Base-by-base conservation (phyloP, 2,797 vertebrate species). In the Taeniopygia guttata region DNA sequence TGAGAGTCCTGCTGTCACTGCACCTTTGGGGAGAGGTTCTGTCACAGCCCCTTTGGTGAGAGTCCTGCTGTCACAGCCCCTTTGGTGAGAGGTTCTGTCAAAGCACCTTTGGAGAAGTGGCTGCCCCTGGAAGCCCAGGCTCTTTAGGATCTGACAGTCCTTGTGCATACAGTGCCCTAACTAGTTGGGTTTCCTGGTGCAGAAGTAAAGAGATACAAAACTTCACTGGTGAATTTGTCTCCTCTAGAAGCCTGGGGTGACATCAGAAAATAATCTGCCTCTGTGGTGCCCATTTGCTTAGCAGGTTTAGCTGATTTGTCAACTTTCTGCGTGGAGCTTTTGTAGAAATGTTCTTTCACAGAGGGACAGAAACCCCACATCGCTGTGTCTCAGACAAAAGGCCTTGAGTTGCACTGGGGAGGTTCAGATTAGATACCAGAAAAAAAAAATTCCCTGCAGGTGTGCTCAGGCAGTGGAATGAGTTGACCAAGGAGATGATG, bases 1-100 rank as follows among this genome's bases (percentile, higher is more conserved):
- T 99, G 97, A 97, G 98, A 16, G 29, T 63, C 26, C 23, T 48
- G 40, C 40, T n/a, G n/a, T 8, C 48, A 9, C 59, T 10, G 32
- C 42, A 9, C 0, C 0, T 29, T 4, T 27, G 98, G 99, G 99
- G 97, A 97, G 98, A 95, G 16, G 29, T 63, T 25, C 38, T 34
- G 26, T 40, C 38, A 40, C 38, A 40, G 38, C 38, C 13, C 38
- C 38, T 40, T 40, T 22, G 98, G 99, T 99, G 97, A 97, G n/a
- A n/a, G n/a, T n/a, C n/a, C n/a, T n/a, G n/a, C 89, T 51, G 36
- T 7, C 49, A 10, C 49, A 27, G 49, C 26, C n/a, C n/a, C n/a
- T n/a, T n/a, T n/a, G n/a, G n/a, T n/a, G n/a, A n/a, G n/a, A n/a
- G n/a, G n/a, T n/a, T n/a, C n/a, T n/a, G n/a, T n/a, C n/a, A n/a